Evolutionary conservation across 2,888 invertebrate genomes (phyloP).

Genomic region (Linyphia triangularis): DNA sequence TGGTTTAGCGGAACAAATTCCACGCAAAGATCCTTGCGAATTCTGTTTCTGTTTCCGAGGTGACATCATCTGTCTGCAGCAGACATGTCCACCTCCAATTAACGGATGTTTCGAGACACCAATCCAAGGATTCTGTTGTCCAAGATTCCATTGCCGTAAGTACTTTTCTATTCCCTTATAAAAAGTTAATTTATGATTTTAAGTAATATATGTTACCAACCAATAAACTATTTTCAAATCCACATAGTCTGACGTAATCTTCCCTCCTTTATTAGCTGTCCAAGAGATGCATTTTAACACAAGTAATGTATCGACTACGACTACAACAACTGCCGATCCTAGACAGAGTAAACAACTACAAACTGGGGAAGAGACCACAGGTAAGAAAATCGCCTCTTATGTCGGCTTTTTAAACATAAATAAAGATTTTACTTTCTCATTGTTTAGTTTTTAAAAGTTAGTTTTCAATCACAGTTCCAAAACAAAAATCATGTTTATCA

Average conservation of each 20-base stretch:
- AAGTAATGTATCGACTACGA: conserved; percentile 18
- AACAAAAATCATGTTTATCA: no score
- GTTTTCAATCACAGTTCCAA: no score
- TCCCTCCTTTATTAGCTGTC: conserved; percentile 41
- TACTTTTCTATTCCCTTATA: background rate
- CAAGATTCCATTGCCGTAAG: conserved; percentile 91
- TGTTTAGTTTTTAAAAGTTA: no score
- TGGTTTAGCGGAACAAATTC: conserved; percentile 96
- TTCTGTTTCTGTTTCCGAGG: conserved; percentile 98
- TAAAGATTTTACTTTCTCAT: no score
- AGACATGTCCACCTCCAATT: conserved; percentile 96
- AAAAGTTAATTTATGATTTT: no score
- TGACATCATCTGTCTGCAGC: conserved; percentile 95
- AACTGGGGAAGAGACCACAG: conserved; percentile 24
- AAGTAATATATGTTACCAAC: no score
- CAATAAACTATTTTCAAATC: no score
- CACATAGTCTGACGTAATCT: background rate
- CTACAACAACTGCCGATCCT: conserved; percentile 55
- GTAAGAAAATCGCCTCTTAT: no score
- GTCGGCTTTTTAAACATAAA: no score
- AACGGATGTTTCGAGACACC: conserved; percentile 94
- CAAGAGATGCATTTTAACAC: conserved; percentile 51
- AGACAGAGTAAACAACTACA: conserved; percentile 16
- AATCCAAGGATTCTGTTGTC: conserved; percentile 96
- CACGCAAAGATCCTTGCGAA: conserved; percentile 95